Percentiles rank a stretch among this genome's conserved stretches.
Conservation (phyloP, 2,113 vertebrate genomes). For the Ptilorrhoa leucosticta region DNA sequence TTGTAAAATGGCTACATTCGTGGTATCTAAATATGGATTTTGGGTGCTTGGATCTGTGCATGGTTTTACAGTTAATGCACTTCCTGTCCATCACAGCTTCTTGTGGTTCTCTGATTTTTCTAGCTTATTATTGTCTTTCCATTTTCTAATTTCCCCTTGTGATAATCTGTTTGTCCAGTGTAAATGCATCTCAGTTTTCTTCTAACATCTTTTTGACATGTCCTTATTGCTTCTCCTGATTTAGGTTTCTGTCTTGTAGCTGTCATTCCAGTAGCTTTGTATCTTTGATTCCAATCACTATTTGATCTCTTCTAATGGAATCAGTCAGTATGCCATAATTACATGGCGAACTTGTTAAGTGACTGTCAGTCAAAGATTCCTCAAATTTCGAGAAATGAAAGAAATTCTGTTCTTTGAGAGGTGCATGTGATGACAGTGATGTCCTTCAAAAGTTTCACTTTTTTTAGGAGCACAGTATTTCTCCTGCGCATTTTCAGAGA, state of each 20-base stretch:
- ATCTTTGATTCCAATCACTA: slow-evolving; percentile 21
- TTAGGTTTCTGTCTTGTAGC: slow-evolving; percentile 1
- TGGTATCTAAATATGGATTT: neutral
- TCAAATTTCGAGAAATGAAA: slow-evolving; percentile 11
- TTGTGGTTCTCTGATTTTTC: neutral
- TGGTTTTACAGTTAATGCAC: neutral
- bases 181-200: neutral
- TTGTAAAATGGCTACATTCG: fast-evolving
- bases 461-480: neutral
- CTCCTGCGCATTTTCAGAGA: neutral
- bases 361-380: slow-evolving; percentile 8
- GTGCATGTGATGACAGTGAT: neutral
- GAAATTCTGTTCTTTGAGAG: neutral
- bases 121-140: neutral
- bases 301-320: slow-evolving; percentile 40
- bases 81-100: neutral
- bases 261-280: neutral
- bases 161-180: neutral
- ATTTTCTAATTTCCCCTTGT: neutral
- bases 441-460: neutral
- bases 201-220: neutral
- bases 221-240: neutral
- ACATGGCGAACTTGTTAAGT: neutral
- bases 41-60: neutral
- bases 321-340: slow-evolving; percentile 35